A percentile compares a stretch with the other conserved stretches of the same genome.
These are phyloP conservation scores for Pandemis heparana DNA, from an alignment of 2,888 invertebrate genomes.

Conservation along the genomic window DNA sequence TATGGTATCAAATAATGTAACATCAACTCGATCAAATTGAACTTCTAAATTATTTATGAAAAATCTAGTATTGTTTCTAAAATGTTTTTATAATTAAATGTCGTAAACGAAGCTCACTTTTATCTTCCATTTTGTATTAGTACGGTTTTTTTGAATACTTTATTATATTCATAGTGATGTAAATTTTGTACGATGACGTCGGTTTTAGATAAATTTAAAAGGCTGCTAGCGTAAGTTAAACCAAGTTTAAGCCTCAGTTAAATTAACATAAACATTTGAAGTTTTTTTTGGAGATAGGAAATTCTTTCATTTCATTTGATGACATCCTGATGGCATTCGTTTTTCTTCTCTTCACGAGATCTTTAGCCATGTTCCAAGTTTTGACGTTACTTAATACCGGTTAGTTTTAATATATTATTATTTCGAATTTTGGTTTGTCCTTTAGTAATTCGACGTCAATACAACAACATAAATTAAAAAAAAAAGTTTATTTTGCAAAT, in stretches of 20 bases:
- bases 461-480: no score
- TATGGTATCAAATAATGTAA: background rate
- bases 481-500: no score
- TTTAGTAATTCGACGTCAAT: no score
- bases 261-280: background rate
- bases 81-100: constrained; percentile 16
- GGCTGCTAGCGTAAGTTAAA: constrained; percentile 44
- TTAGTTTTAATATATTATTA: no score
- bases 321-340: no score
- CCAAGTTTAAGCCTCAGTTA: background rate
- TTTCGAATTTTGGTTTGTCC: no score
- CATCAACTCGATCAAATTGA: background rate
- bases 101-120: constrained; percentile 35
- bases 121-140: constrained; percentile 44
- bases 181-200: constrained; percentile 39
- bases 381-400: no score
- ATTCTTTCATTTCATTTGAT: no score
- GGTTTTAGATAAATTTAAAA: constrained; percentile 36
- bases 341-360: no score
- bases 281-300: background rate
- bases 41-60: constrained; percentile 22
- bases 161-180: constrained; percentile 42
- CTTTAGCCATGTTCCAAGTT: no score
- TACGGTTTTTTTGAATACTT: constrained; percentile 32
- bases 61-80: constrained; percentile 6